Evolutionary conservation across 2,113 vertebrate genomes (phyloP), one percentile per base, ranked within the genome.

Genomic region (Cyanoderma ruficeps): DNA sequence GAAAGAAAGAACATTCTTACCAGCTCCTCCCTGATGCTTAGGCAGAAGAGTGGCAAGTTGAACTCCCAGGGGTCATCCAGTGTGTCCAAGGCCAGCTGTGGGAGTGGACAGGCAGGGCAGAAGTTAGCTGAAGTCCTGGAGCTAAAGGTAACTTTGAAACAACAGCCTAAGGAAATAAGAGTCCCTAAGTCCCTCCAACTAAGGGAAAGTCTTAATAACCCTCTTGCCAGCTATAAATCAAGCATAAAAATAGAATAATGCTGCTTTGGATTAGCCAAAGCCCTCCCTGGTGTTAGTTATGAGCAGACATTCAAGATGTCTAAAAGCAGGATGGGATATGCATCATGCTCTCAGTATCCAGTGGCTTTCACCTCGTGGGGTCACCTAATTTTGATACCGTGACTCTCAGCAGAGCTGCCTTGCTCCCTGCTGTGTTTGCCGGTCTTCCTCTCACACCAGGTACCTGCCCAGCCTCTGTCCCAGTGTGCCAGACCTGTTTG

Each of bases 301-400:
- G 19, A 53, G 25, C 52, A 83, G 24, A 42, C 9, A 59, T 33
- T 86, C 15, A 65, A 56, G 28, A 60, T 11, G 13, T 75, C 19
- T 49, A 67, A 70, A 47, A 71, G 52, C 39, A 63, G 60, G 50
- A 39, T 52, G 28, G 25, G 50, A 67, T 67, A 37, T 18, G 5
- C 42, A 47, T 37, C 60, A 50, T 24, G 4, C 5, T 33, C 5
- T 20, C 56, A 35, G 33, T 24, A 83, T 31, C 50, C 2, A 0
- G n/a, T 47, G 30, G 9, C 30, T 78, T 74, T 75, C 39, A 30
- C 4, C 52, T 37, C 1, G 0, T 22, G 11, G 9, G 23, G 46
- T 56, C 15, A 30, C n/a, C 28, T 68, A 15, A 35, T 75, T 63
- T 72, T 76, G 44, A 11, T 35, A 37, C 7, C 0, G 0, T 42